Evolutionary conservation across 2,888 invertebrate genomes (phyloP), one percentile per base, ranked within the genome.

Genomic region (Drosophila paucipuncta): DNA sequence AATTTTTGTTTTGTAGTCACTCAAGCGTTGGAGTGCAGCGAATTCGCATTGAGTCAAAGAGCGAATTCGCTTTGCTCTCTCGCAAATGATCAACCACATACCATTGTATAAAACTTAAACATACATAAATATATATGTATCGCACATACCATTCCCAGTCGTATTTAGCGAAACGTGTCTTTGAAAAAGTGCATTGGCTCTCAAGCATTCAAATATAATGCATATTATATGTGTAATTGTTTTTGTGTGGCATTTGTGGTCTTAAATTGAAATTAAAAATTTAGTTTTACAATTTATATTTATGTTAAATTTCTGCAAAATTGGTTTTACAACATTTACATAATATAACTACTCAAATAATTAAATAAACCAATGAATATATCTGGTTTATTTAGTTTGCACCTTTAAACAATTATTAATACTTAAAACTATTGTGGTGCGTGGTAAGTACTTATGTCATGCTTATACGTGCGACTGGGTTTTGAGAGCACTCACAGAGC

Each of bases 21-120:
- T 73, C 73, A 53, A 65, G 22, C 28, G 7, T 35, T 54, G 58
- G 73, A 57, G 64, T 47, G 64, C 37, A 33, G 68, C 76, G 69
- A 78, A 78, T 74, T 65, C 58, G 37, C 52, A 59, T 68, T 73
- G 73, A 79, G 54, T 79, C 52, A 79, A 55, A 50, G 57, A 68
- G 78, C 78, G 78, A 81, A 73, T 81, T 81, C 73, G 73, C 73
- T 73, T 16, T 16, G 11, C 49, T 7, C 78, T 80, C 78, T 81
- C 57, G 18, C 28, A 30, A 73, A 61, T 61, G 81, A 78, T 78
- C 78, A 77, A 59, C 63, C 50, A 37, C 54, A 31, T 62, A 57
- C 49, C 49, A 50, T 43, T 50, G 50, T 37, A 49, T 33, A 41
- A 25, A 33, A n/a, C 35, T 37, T 57, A 66, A 59, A 30, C 47